Evolutionary conservation across 2,113 vertebrate genomes (phyloP).

Genomic region (Stercorarius parasiticus): DNA sequence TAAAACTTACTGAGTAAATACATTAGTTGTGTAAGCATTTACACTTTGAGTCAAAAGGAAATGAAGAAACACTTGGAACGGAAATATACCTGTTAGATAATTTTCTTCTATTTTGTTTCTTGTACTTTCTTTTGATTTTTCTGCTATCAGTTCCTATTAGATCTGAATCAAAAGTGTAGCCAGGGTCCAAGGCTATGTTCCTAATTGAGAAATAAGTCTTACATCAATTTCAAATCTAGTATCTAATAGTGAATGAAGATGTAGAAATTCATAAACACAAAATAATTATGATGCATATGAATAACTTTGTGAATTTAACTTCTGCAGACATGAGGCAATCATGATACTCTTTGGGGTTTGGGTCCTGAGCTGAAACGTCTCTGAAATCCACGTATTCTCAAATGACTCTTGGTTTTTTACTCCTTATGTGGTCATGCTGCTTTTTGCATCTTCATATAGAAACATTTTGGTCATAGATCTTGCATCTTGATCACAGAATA

Average conservation of each 20-base stretch:
- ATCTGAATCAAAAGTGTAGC: not conserved
- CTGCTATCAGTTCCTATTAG: not conserved
- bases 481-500: not conserved
- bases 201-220: not conserved
- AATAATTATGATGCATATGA: not conserved
- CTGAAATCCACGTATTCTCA: not conserved
- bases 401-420: not conserved
- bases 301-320: not conserved
- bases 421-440: not conserved
- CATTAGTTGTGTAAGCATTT: not conserved
- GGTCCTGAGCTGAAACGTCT: not conserved
- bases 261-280: not conserved
- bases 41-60: not conserved
- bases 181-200: fast-evolving
- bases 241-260: not conserved
- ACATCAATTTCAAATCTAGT: not conserved
- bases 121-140: not conserved
- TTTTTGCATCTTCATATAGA: not conserved
- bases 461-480: not conserved
- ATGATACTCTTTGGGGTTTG: not conserved
- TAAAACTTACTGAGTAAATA: not conserved
- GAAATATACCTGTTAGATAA: not conserved
- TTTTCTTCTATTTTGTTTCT: not conserved
- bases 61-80: not conserved
- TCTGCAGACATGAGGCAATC: not conserved